A percentile compares a stretch with the other conserved stretches of the same genome.
These are phyloP conservation scores for human DNA, from an alignment of 2,113 vertebrate species.

Conservation along the genomic window DNA sequence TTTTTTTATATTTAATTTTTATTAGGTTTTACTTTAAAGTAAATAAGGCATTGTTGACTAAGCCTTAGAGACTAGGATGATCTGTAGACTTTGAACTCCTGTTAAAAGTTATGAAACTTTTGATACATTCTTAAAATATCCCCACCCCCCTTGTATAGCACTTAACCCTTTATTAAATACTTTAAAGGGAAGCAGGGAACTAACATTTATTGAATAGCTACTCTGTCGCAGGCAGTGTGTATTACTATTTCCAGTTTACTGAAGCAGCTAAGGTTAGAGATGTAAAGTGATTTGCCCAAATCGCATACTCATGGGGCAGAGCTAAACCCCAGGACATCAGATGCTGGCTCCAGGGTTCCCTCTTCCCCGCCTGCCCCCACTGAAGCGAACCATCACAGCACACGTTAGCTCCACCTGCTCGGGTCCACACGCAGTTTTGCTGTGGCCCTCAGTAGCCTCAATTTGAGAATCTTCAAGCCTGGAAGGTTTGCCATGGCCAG, in stretches of 20 bases:
- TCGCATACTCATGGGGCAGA: not conserved
- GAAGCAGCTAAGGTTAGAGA: not conserved
- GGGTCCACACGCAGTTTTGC: rapidly evolving
- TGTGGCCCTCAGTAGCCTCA: not conserved
- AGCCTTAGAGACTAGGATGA: not conserved
- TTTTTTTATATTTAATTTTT: not conserved
- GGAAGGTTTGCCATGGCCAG: not conserved
- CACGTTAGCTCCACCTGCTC: not conserved
- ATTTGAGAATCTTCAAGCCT: not conserved
- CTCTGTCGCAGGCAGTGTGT: not conserved
- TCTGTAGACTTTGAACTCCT: slow-evolving; percentile 55
- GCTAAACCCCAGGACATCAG: not conserved
- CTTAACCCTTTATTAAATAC: not conserved
- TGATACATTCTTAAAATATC: not conserved
- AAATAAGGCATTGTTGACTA: slow-evolving; percentile 14
- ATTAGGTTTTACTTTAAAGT: slow-evolving; percentile 61
- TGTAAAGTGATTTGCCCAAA: not conserved
- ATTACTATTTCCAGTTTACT: not conserved
- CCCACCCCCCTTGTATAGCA: not conserved
- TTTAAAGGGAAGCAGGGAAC: not conserved
- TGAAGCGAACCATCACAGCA: rapidly evolving
- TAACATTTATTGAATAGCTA: not conserved
- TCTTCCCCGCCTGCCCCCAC: rapidly evolving
- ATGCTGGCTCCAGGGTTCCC: not conserved
- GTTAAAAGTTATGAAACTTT: not conserved